Evolutionary conservation across 2,797 vertebrate genomes (phyloP).

Genomic region (Moxostoma hubbsi): DNA sequence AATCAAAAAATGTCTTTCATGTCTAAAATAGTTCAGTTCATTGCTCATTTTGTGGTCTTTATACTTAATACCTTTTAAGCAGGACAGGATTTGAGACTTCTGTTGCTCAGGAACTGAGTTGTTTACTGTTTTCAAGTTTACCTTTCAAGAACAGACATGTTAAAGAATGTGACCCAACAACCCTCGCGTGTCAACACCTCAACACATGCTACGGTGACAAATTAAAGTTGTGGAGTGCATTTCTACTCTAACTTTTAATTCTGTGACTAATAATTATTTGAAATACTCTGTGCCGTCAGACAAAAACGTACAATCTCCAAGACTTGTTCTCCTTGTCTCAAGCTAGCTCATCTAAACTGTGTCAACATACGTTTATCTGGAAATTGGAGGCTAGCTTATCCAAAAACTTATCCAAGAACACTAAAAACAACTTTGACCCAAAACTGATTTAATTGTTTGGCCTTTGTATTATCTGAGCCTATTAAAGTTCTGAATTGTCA

Average conservation of each 20-base stretch:
- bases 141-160: conserved; percentile 73
- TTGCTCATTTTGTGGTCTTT: neutral
- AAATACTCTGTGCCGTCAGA: neutral
- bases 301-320: neutral
- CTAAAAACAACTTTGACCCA: conserved; percentile 33
- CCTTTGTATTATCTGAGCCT: conserved; percentile 26
- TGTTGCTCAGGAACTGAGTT: conserved; percentile 12
- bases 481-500: conserved; percentile 6
- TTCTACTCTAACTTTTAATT: neutral
- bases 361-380: conserved; percentile 11
- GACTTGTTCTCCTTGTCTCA: neutral
- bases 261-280: neutral
- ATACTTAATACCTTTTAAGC: neutral
- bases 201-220: neutral
- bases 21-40: no score
- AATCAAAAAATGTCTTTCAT: neutral
- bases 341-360: neutral
- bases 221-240: neutral
- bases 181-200: conserved; percentile 11
- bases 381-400: conserved; percentile 7
- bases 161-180: conserved; percentile 69
- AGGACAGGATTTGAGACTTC: conserved; percentile 10
- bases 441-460: neutral
- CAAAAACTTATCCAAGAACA: neutral
- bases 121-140: conserved; percentile 39